A percentile compares a stretch with the other conserved stretches of the same genome.
Conservation (phyloP, 2,113 vertebrate species). For the Cettia cetti region DNA sequence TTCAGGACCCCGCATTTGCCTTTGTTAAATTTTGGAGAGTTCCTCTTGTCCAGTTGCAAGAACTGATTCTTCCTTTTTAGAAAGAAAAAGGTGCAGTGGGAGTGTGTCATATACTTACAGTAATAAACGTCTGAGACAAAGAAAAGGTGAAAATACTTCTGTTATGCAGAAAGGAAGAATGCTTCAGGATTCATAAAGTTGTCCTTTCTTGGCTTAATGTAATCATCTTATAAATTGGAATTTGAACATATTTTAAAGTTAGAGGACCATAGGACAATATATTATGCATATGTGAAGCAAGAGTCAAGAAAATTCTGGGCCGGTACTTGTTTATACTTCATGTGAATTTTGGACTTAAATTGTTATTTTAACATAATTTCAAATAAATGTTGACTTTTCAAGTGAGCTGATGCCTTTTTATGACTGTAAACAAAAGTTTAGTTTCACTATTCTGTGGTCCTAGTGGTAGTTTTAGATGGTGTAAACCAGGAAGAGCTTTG, state of each 20-base stretch:
- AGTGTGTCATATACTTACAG: neutral
- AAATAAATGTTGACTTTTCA: neutral
- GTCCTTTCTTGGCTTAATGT: neutral
- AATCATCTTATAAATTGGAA: neutral
- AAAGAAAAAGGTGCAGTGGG: neutral
- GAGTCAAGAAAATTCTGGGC: neutral
- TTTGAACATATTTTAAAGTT: neutral
- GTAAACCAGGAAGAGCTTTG: neutral
- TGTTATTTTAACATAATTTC: neutral
- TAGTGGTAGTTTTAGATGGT: neutral
- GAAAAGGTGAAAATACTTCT: constrained; percentile 4
- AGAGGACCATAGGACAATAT: neutral
- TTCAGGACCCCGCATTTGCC: neutral
- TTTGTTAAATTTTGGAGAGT: neutral
- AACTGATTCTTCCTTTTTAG: neutral
- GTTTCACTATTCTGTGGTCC: neutral
- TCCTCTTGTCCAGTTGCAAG: neutral
- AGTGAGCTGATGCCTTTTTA: neutral
- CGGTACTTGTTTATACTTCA: neutral
- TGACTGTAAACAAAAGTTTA: neutral
- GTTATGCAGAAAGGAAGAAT: neutral
- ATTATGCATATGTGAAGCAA: neutral
- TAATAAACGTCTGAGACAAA: neutral
- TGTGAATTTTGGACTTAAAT: neutral
- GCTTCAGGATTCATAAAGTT: neutral